Conservation (phyloP, 1,140 invertebrate species). For the Drosophila repleta region DNA sequence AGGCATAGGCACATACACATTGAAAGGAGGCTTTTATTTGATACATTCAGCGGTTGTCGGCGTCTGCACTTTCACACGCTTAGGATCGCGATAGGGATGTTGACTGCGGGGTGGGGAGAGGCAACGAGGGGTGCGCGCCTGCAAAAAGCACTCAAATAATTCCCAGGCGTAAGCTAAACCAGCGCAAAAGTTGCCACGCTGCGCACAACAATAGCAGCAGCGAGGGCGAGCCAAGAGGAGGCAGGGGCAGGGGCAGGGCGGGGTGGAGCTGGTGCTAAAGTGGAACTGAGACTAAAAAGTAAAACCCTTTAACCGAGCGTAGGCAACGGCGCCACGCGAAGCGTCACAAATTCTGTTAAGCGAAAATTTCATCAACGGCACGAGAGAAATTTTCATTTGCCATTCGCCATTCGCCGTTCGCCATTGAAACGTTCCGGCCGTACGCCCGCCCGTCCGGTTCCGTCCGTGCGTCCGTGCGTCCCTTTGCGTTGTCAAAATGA, state of each 20-base stretch:
- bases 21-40: constrained; percentile 50
- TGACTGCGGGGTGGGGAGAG: constrained; percentile 6
- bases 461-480: constrained; percentile 24
- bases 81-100: constrained; percentile 38
- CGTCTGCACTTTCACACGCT: constrained; percentile 81
- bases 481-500: constrained; percentile 77
- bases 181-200: constrained; percentile 72
- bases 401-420: constrained; percentile 36
- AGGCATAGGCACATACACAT: constrained; percentile 2
- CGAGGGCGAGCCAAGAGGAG: not conserved
- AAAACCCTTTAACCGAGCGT: constrained; percentile 81
- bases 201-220: constrained; percentile 66
- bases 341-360: constrained; percentile 81
- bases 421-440: not conserved
- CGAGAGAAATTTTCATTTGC: constrained; percentile 67
- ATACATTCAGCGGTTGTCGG: constrained; percentile 57
- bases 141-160: constrained; percentile 80
- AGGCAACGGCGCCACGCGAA: constrained; percentile 62
- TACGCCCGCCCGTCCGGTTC: constrained; percentile 27
- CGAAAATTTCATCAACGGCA: constrained; percentile 80
- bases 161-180: constrained; percentile 80
- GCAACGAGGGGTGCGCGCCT: constrained; percentile 19
- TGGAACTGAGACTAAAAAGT: constrained; percentile 63
- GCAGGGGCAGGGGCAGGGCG: not conserved
- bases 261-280: constrained; percentile 2